Evolutionary conservation across 2,113 vertebrate genomes (phyloP).

Genomic region (Myrmophylax atrothorax): DNA sequence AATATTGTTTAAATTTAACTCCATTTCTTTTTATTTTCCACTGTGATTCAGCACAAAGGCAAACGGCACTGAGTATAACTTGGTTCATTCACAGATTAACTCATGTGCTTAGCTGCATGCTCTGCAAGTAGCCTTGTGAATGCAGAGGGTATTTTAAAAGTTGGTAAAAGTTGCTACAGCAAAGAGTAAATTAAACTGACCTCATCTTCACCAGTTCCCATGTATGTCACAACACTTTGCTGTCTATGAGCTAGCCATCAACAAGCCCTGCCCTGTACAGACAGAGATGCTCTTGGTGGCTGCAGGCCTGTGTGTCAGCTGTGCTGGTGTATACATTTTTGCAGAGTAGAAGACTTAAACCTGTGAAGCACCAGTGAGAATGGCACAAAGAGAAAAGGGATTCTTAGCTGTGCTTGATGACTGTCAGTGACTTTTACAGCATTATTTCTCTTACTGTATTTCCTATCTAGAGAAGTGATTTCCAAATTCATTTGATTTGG

Average conservation of each 20-base stretch:
- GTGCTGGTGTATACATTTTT: background rate
- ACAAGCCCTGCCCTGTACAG: accelerated
- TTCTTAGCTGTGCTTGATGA: background rate
- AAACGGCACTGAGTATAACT: background rate
- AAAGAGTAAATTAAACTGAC: background rate
- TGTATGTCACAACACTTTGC: background rate
- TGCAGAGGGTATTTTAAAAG: background rate
- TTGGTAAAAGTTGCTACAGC: background rate
- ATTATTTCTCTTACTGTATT: background rate
- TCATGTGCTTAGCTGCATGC: background rate
- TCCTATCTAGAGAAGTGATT: background rate
- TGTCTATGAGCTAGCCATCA: background rate
- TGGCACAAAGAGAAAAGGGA: background rate
- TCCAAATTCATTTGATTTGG: background rate
- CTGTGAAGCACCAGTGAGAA: background rate
- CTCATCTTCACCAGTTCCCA: background rate
- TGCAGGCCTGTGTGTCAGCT: background rate
- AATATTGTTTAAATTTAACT: background rate
- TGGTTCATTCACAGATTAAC: background rate
- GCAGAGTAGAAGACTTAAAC: background rate
- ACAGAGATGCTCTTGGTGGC: background rate
- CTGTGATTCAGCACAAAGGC: background rate
- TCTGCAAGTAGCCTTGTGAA: background rate
- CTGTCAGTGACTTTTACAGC: background rate
- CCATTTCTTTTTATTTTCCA: background rate